Conservation (phyloP, 2,888 invertebrate genomes). For the Desoria tigrina region DNA sequence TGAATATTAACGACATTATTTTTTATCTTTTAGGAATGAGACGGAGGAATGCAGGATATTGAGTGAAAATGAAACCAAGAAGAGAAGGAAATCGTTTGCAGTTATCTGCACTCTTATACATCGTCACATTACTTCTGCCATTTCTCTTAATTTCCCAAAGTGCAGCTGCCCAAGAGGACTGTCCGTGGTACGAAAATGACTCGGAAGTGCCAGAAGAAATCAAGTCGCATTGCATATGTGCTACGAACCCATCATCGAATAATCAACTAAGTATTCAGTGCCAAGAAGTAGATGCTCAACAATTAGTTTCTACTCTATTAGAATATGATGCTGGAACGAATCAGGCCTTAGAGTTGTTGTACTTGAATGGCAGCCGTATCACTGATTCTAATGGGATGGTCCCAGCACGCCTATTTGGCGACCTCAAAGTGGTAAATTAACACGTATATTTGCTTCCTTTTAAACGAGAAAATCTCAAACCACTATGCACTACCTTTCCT, state of each 20-base stretch:
- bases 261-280: slow-evolving; percentile 85
- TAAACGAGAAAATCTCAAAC: too few relatives aligned
- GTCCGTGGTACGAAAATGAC: slow-evolving; percentile 77
- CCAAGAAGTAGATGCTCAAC: slow-evolving; percentile 79
- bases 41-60: too few relatives aligned
- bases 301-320: slow-evolving; percentile 67
- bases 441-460: slow-evolving; percentile 3
- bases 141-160: neutral
- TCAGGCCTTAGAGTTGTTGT: slow-evolving; percentile 79
- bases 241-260: slow-evolving; percentile 71
- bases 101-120: neutral
- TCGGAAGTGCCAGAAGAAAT: slow-evolving; percentile 64
- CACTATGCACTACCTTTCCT: too few relatives aligned
- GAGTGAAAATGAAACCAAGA: too few relatives aligned
- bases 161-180: slow-evolving; percentile 63
- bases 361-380: slow-evolving; percentile 84
- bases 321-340: slow-evolving; percentile 60
- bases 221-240: slow-evolving; percentile 83
- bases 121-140: neutral
- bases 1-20: too few relatives aligned
- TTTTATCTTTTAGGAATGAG: too few relatives aligned
- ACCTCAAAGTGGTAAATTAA: slow-evolving; percentile 46
- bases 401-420: slow-evolving; percentile 45
- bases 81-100: neutral
- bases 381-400: slow-evolving; percentile 51